phyloP scores from a whole-genome alignment of 2,797 vertebrate genomes.

The Holocentrus rufus region DNA sequence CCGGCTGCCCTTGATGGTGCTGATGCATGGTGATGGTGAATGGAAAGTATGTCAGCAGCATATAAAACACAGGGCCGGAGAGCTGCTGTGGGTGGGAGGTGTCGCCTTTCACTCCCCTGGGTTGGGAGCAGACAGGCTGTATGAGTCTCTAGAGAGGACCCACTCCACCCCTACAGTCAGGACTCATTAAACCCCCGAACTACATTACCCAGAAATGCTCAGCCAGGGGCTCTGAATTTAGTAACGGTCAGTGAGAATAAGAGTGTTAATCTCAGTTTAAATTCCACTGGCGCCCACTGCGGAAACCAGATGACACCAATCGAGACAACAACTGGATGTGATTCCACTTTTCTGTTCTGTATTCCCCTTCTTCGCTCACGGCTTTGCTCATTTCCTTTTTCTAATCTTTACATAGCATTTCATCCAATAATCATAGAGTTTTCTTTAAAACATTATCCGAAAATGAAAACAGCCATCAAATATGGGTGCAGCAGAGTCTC shows the following conservation, averaged over 20 bases:
- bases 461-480: background rate
- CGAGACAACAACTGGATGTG: slow-evolving; percentile 27
- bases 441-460: background rate
- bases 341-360: slow-evolving; percentile 15
- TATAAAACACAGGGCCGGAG: slow-evolving; percentile 56
- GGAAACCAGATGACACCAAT: slow-evolving; percentile 27
- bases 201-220: slow-evolving; percentile 39
- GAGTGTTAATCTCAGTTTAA: slow-evolving; percentile 46
- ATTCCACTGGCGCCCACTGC: slow-evolving; percentile 31
- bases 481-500: background rate
- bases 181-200: slow-evolving; percentile 9
- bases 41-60: slow-evolving; percentile 70
- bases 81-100: slow-evolving; percentile 44
- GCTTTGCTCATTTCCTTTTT: background rate
- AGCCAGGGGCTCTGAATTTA: slow-evolving; percentile 20
- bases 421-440: background rate
- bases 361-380: background rate
- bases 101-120: slow-evolving; percentile 53
- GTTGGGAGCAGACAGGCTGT: slow-evolving; percentile 38
- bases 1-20: slow-evolving; percentile 41
- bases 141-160: slow-evolving; percentile 43
- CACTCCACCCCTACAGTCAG: slow-evolving; percentile 4
- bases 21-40: slow-evolving; percentile 49
- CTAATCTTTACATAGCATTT: background rate
- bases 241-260: slow-evolving; percentile 23